A percentile compares a stretch with the other conserved stretches of the same genome.
These are phyloP conservation scores for Apostichopus leukothele DNA, from an alignment of 53 echinoderm and acorn worm genomes.

Conservation along the genomic window DNA sequence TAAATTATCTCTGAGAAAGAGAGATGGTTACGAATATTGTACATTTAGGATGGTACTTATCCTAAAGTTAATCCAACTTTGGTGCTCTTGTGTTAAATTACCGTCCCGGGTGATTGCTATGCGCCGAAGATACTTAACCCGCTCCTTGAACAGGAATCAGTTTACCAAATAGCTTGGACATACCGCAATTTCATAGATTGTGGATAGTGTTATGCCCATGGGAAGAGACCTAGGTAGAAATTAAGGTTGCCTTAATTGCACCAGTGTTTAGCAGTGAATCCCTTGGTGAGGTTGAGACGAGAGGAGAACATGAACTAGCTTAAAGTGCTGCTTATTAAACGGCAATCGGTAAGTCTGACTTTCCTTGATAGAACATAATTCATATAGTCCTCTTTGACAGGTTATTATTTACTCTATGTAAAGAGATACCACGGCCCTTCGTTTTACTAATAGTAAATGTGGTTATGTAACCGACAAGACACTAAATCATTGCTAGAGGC, in stretches of 20 bases:
- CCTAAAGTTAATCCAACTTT: neutral
- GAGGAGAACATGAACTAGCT: too few species aligned
- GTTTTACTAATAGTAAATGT: too few species aligned
- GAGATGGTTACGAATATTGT: neutral
- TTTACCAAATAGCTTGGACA: neutral
- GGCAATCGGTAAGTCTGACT: too few species aligned
- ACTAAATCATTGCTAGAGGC: too few species aligned
- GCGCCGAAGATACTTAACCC: neutral
- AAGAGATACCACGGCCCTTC: too few species aligned
- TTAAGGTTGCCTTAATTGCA: neutral
- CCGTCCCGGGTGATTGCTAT: neutral
- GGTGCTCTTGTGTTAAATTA: neutral
- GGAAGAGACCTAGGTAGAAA: neutral
- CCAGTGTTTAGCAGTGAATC: too few species aligned
- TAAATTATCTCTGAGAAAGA: neutral
- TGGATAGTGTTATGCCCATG: neutral
- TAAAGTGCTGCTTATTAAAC: too few species aligned
- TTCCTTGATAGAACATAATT: too few species aligned
- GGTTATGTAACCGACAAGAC: too few species aligned
- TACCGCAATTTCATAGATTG: neutral
- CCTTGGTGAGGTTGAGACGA: too few species aligned
- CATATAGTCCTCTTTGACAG: too few species aligned
- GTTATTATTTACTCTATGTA: too few species aligned
- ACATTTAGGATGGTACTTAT: neutral
- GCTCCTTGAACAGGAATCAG: neutral